A percentile compares a stretch with the other conserved stretches of the same genome.
These are phyloP conservation scores for Pongo abelii DNA, from an alignment of 2,113 vertebrate genomes.

Conservation along the genomic window DNA sequence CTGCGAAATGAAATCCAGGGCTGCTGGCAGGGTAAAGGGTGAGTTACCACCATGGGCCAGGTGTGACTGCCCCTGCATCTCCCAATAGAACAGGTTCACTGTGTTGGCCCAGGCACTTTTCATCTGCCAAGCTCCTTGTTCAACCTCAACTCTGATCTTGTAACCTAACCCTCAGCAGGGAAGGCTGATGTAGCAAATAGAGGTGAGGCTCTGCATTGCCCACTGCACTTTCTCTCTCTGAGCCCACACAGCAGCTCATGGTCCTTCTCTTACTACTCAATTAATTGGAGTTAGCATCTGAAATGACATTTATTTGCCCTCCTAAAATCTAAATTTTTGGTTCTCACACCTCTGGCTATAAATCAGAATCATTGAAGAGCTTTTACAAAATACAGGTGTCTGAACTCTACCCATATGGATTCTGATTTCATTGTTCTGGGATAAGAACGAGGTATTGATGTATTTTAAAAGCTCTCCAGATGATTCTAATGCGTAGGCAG, in stretches of 20 bases:
- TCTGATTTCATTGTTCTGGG: neutral
- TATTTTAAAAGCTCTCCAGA: neutral
- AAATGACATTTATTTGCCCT: neutral
- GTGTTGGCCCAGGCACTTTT: neutral
- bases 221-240: neutral
- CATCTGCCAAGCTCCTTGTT: neutral
- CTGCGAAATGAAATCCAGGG: neutral
- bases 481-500: neutral
- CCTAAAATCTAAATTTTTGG: neutral
- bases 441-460: neutral
- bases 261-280: neutral
- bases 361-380: neutral
- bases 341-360: neutral
- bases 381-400: too few relatives aligned
- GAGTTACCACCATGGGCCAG: neutral
- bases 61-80: fast-evolving
- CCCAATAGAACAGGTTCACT: neutral
- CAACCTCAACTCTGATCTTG: neutral
- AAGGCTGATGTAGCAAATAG: neutral
- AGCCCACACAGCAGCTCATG: neutral
- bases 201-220: too few relatives aligned
- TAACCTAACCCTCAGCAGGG: neutral
- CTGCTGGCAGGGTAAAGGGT: neutral
- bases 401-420: neutral
- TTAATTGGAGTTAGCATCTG: neutral